phyloP scores from a whole-genome alignment of 2,888 invertebrate species.

The Ophioninae sp. region DNA sequence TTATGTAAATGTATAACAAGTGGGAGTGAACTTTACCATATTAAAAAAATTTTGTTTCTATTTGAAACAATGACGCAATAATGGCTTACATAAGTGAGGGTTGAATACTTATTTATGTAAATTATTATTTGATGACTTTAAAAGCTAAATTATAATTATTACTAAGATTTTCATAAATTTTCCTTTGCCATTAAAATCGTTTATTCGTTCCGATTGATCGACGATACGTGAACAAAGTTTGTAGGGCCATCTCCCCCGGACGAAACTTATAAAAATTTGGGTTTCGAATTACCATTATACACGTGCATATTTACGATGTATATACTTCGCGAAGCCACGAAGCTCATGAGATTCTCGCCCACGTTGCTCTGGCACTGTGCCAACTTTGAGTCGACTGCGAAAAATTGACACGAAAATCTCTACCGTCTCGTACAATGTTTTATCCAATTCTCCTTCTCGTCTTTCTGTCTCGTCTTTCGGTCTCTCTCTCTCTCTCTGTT shows the following conservation, averaged over 20 bases:
- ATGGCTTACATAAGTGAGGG: too few relatives aligned
- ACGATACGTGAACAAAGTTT: too few relatives aligned
- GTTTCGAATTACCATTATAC: background rate
- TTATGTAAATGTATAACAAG: too few relatives aligned
- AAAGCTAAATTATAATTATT: too few relatives aligned
- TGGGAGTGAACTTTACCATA: too few relatives aligned
- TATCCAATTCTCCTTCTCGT: background rate
- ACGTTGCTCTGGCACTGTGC: conserved; percentile 8
- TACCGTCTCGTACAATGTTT: background rate
- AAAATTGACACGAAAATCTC: background rate
- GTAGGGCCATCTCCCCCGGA: too few relatives aligned
- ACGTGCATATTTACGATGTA: background rate
- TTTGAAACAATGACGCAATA: too few relatives aligned
- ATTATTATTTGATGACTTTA: too few relatives aligned
- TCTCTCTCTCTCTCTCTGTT: background rate
- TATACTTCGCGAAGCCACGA: conserved; percentile 2
- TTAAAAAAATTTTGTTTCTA: too few relatives aligned
- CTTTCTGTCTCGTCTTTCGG: background rate
- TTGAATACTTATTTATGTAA: too few relatives aligned
- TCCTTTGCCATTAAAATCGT: background rate
- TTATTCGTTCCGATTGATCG: too few relatives aligned
- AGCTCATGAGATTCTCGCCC: background rate
- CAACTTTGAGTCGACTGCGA: background rate
- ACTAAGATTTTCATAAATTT: too few relatives aligned
- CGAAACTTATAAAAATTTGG: background rate